These are phyloP conservation scores for Spilogale gracilis DNA, from an alignment of 2,113 vertebrate genomes.

Conservation along the genomic window DNA sequence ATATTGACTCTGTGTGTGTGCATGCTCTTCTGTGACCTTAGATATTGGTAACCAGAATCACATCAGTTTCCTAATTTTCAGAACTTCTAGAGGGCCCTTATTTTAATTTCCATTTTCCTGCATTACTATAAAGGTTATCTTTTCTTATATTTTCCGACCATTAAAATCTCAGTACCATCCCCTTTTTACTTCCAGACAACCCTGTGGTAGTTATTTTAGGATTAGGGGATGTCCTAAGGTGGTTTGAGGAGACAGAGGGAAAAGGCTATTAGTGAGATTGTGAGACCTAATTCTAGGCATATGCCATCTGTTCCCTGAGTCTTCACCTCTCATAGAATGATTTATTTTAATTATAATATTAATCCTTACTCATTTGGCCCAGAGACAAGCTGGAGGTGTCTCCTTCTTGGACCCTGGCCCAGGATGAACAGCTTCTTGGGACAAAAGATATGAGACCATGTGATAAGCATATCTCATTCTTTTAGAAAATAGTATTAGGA, in stretches of 20 bases:
- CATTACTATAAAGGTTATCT: background rate
- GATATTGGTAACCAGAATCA: background rate
- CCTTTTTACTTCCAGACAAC: background rate
- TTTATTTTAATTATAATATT: background rate
- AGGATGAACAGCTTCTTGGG: background rate
- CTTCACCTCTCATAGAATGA: background rate
- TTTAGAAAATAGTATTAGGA: background rate
- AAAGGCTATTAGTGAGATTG: background rate
- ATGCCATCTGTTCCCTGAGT: background rate
- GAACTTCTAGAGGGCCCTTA: background rate
- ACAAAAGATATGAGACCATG: background rate
- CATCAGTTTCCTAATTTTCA: background rate
- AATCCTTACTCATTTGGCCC: background rate
- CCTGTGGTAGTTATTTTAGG: background rate
- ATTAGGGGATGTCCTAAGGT: background rate
- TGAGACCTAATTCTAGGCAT: background rate
- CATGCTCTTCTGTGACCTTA: background rate
- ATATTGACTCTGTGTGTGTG: background rate
- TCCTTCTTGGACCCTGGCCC: background rate
- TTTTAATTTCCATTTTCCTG: background rate
- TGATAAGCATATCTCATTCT: background rate
- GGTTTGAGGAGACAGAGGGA: background rate
- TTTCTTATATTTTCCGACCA: background rate
- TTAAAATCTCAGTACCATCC: background rate
- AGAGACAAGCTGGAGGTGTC: background rate